Conservation (phyloP, 2,113 vertebrate genomes). For the Azemiops feae region DNA sequence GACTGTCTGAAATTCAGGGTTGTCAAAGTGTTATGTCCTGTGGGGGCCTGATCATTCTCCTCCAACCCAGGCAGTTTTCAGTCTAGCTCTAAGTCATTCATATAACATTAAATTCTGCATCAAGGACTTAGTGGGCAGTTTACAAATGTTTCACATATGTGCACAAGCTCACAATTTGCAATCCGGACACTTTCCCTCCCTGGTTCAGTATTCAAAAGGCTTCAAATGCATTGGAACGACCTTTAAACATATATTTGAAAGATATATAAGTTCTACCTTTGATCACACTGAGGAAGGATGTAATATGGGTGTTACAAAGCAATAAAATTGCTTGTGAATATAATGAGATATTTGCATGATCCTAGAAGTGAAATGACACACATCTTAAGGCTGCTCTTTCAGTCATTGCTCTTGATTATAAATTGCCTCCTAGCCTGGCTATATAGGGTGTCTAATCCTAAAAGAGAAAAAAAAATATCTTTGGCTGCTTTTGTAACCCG, state of each 20-base stretch:
- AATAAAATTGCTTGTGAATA: not conserved
- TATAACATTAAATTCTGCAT: not conserved
- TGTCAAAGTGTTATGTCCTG: not conserved
- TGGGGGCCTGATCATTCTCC: not conserved
- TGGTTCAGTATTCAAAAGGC: not conserved
- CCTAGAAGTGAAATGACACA: not conserved
- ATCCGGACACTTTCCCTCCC: not conserved
- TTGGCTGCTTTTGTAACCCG: not conserved
- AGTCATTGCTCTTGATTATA: not conserved
- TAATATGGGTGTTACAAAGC: not conserved
- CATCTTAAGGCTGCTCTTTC: not conserved
- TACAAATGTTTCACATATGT: not conserved
- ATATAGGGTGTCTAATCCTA: not conserved
- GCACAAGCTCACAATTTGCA: not conserved
- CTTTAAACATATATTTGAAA: not conserved
- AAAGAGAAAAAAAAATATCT: not conserved
- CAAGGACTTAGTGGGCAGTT: not conserved
- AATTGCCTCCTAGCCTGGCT: not conserved
- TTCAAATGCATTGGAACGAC: not conserved
- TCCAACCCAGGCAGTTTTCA: not conserved
- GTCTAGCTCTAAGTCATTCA: not conserved
- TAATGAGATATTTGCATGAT: not conserved
- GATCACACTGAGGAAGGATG: not conserved
- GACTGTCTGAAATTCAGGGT: not conserved
- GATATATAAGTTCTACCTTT: not conserved